A percentile compares a stretch with the other conserved stretches of the same genome.
Evolutionary conservation across 2,113 vertebrate genomes (phyloP).

Genomic region (Macrotus californicus): DNA sequence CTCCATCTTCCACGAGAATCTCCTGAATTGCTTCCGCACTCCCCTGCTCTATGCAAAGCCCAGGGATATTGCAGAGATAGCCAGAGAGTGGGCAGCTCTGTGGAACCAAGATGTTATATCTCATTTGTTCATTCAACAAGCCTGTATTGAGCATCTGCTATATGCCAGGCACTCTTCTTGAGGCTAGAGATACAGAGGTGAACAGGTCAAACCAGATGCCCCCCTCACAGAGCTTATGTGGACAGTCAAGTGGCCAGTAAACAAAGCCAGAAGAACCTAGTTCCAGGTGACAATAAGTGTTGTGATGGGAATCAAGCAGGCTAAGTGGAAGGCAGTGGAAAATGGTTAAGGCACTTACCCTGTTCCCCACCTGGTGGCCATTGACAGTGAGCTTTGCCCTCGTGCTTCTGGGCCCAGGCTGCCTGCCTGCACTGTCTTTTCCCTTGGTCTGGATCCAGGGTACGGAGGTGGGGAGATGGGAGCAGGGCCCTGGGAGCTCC

Average conservation of each 20-base stretch:
- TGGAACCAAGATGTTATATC: background rate
- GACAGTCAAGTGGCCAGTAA: background rate
- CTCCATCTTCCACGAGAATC: background rate
- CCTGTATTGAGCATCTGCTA: no score
- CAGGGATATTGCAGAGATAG: background rate
- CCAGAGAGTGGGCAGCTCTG: background rate
- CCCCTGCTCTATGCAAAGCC: background rate
- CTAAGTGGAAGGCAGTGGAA: background rate
- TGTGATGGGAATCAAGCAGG: background rate
- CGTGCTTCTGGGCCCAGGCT: background rate
- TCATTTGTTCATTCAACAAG: background rate
- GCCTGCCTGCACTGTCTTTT: background rate
- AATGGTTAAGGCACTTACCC: background rate
- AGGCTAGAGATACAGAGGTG: background rate
- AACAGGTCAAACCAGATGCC: background rate
- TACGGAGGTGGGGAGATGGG: background rate
- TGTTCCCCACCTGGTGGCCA: no score
- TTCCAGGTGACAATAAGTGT: background rate
- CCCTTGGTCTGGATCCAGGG: background rate
- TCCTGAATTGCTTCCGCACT: background rate
- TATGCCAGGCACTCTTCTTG: background rate
- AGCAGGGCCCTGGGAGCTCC: background rate
- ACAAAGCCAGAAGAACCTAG: background rate
- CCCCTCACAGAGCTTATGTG: background rate
- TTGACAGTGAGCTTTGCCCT: background rate